phyloP scores from a whole-genome alignment of 2,888 invertebrate genomes.

The Geotrupes spiniger region DNA sequence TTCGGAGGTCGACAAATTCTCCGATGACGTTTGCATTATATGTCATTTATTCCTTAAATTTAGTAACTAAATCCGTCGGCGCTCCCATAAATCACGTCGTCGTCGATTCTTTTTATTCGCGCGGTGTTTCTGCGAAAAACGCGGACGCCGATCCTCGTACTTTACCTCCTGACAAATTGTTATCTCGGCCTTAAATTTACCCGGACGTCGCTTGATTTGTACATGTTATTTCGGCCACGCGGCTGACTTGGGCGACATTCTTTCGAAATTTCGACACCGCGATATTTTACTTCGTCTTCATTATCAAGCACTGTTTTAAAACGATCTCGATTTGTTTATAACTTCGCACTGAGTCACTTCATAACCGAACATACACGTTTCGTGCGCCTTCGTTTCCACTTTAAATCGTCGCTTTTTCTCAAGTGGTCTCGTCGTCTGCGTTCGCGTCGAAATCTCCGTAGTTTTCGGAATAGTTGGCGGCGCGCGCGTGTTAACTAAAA shows the following conservation, averaged over 20 bases:
- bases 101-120: slow-evolving; percentile 27
- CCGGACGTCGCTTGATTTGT: slow-evolving; percentile 22
- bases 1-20: slow-evolving; percentile 20
- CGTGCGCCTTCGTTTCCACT: slow-evolving; percentile 2
- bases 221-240: slow-evolving; percentile 24
- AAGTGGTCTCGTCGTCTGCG: slow-evolving; percentile 26
- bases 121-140: slow-evolving; percentile 27
- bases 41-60: slow-evolving; percentile 20
- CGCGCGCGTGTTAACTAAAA: slow-evolving; percentile 60
- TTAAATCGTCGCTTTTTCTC: slow-evolving; percentile 5
- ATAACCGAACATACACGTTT: background rate
- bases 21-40: slow-evolving; percentile 30
- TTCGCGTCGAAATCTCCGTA: slow-evolving; percentile 33
- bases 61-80: slow-evolving; percentile 22
- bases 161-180: slow-evolving; percentile 26
- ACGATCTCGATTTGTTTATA: background rate
- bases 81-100: slow-evolving; percentile 2
- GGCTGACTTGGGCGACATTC: slow-evolving; percentile 21
- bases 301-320: slow-evolving; percentile 1
- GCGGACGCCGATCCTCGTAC: slow-evolving; percentile 18
- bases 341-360: slow-evolving; percentile 1
- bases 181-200: slow-evolving; percentile 27
- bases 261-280: slow-evolving; percentile 17
- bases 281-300: slow-evolving; percentile 4
- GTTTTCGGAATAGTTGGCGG: slow-evolving; percentile 44